phyloP scores from a whole-genome alignment of 2,888 invertebrate genomes.

The Lypha dubia region DNA sequence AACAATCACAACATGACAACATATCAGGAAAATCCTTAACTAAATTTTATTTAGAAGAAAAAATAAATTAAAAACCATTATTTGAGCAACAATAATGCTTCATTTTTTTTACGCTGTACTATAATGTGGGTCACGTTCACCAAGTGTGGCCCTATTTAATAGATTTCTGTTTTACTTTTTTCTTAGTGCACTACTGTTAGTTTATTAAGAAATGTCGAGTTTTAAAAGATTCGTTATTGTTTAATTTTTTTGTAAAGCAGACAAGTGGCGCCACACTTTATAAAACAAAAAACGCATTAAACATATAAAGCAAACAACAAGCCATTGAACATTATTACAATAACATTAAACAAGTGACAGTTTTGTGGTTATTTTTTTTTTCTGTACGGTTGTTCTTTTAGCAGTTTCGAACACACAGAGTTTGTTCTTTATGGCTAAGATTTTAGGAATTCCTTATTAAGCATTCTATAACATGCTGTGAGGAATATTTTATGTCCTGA shows the following conservation, averaged over 20 bases:
- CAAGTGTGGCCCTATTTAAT: slow-evolving; percentile 74
- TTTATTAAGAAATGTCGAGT: slow-evolving; percentile 64
- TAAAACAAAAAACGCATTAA: slow-evolving; percentile 33
- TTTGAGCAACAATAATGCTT: neutral
- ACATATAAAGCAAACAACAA: slow-evolving; percentile 28
- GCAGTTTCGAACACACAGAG: slow-evolving; percentile 44
- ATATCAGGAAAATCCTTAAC: slow-evolving; percentile 48
- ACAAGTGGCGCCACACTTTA: slow-evolving; percentile 68
- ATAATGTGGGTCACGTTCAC: slow-evolving; percentile 74
- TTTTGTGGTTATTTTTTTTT: slow-evolving; percentile 65
- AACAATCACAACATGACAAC: slow-evolving; percentile 27
- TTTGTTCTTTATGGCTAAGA: slow-evolving; percentile 39
- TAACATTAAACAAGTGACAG: slow-evolving; percentile 70
- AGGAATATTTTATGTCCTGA: slow-evolving; percentile 72
- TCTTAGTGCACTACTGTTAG: slow-evolving; percentile 55
- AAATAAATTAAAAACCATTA: neutral
- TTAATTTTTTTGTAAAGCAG: slow-evolving; percentile 46
- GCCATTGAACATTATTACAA: slow-evolving; percentile 63
- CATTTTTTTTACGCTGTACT: neutral
- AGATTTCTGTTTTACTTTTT: slow-evolving; percentile 44
- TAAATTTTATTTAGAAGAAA: slow-evolving; percentile 39
- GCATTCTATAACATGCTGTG: slow-evolving; percentile 62
- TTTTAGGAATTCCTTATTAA: slow-evolving; percentile 66
- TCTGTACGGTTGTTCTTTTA: neutral
- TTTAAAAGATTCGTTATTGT: slow-evolving; percentile 23